Evolutionary conservation across 1,140 invertebrate species (phyloP).

Genomic region (Heliconius hewitsoni): DNA sequence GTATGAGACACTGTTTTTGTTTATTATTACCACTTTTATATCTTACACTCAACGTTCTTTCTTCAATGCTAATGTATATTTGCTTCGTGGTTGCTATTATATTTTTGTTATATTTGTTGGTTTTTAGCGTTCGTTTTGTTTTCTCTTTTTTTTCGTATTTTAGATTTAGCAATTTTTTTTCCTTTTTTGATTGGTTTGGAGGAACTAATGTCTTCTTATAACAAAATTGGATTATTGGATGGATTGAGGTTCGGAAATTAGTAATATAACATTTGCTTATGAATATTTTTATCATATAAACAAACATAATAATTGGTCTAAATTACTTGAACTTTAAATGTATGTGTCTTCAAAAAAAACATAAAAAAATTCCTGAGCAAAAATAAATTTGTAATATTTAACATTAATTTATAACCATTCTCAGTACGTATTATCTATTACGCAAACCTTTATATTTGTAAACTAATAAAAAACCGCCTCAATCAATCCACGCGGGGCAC

Average conservation of each 20-base stretch:
- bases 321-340: too few relatives aligned
- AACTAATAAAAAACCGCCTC: constrained; percentile 9
- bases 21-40: constrained; percentile 43
- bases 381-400: too few relatives aligned
- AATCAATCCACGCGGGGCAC: constrained; percentile 23
- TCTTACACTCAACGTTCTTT: constrained; percentile 24
- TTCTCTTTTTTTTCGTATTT: constrained; percentile 44
- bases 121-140: constrained; percentile 41
- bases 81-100: constrained; percentile 36
- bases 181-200: constrained; percentile 47
- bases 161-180: constrained; percentile 37
- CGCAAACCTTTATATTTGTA: too few relatives aligned
- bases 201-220: constrained; percentile 55
- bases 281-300: neutral
- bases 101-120: constrained; percentile 43
- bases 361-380: neutral
- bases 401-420: too few relatives aligned
- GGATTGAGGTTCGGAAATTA: constrained; percentile 49
- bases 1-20: constrained; percentile 60
- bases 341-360: neutral
- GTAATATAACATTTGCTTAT: neutral
- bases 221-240: constrained; percentile 43
- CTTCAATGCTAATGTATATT: constrained; percentile 27
- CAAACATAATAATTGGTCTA: neutral
- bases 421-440: too few relatives aligned